phyloP scores from a whole-genome alignment of 2,113 vertebrate species.

The Silurus glanis region DNA sequence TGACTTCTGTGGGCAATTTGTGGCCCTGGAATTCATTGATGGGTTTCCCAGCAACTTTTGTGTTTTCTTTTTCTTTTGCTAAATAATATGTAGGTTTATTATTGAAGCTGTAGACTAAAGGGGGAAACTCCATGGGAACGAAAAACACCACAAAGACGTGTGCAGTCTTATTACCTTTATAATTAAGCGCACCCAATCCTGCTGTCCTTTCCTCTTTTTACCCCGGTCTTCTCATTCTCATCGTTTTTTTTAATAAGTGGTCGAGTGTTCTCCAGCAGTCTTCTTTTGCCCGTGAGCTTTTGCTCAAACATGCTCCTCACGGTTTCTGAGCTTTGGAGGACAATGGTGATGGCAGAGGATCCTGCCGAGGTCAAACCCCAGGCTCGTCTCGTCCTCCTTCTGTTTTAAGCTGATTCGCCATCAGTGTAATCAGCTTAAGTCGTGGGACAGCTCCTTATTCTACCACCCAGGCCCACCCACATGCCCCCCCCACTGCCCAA shows the following conservation, averaged over 20 bases:
- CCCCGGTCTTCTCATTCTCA: constrained; percentile 4
- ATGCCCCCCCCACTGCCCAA: not conserved
- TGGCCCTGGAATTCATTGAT: not conserved
- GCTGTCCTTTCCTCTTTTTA: constrained; percentile 37
- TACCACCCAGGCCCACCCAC: constrained; percentile 31
- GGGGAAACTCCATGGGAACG: constrained; percentile 25
- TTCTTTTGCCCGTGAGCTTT: constrained; percentile 67
- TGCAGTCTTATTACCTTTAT: constrained; percentile 54
- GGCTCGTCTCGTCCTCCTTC: constrained; percentile 68
- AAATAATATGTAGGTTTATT: not conserved
- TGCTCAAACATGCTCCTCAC: constrained; percentile 77
- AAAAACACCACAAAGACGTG: constrained; percentile 54
- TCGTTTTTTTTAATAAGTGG: constrained; percentile 65
- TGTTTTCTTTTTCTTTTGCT: not conserved
- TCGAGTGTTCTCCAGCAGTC: constrained; percentile 59
- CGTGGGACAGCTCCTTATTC: constrained; percentile 64
- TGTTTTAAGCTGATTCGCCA: constrained; percentile 78
- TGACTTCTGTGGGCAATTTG: not conserved
- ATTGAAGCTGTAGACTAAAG: not conserved
- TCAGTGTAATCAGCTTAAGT: constrained; percentile 76
- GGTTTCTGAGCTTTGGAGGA: constrained; percentile 84
- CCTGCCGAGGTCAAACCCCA: constrained; percentile 77
- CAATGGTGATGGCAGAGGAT: constrained; percentile 80
- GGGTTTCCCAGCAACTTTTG: not conserved
- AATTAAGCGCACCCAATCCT: constrained; percentile 51